phyloP scores from a whole-genome alignment of 2,888 invertebrate genomes.

The Allygus modestus region DNA sequence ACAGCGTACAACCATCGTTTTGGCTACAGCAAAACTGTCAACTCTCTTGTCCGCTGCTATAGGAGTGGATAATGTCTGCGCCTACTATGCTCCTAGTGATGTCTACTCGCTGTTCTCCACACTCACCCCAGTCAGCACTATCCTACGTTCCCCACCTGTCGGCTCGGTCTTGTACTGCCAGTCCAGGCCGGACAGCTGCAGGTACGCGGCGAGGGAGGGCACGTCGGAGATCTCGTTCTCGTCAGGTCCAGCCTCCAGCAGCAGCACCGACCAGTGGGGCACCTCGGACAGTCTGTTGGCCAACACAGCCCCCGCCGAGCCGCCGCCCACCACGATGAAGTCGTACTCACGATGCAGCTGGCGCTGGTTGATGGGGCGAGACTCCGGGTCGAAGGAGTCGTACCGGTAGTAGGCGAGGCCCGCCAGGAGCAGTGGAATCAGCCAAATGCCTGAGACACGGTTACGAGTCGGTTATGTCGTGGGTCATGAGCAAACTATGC shows the following conservation, averaged over 20 bases:
- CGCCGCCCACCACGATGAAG: constrained; percentile 90
- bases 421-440: constrained; percentile 89
- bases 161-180: constrained; percentile 95
- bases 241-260: constrained; percentile 91
- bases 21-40: no score
- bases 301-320: constrained; percentile 93
- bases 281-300: constrained; percentile 88
- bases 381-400: constrained; percentile 89
- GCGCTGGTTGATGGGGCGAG: constrained; percentile 83
- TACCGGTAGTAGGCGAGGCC: constrained; percentile 90
- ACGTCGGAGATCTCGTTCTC: constrained; percentile 94
- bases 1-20: no score
- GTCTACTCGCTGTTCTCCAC: no score
- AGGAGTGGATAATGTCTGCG: no score
- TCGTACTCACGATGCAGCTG: constrained; percentile 87
- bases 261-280: constrained; percentile 85
- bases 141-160: no score
- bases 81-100: no score
- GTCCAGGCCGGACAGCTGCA: constrained; percentile 91
- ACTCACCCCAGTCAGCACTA: no score
- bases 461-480: no score
- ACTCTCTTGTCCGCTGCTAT: no score
- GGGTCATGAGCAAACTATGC: not conserved
- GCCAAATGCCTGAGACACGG: constrained; percentile 81
- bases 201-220: constrained; percentile 90